Evolutionary conservation across 2,888 invertebrate genomes (phyloP).

Genomic region (Ferdinandea cuprea): DNA sequence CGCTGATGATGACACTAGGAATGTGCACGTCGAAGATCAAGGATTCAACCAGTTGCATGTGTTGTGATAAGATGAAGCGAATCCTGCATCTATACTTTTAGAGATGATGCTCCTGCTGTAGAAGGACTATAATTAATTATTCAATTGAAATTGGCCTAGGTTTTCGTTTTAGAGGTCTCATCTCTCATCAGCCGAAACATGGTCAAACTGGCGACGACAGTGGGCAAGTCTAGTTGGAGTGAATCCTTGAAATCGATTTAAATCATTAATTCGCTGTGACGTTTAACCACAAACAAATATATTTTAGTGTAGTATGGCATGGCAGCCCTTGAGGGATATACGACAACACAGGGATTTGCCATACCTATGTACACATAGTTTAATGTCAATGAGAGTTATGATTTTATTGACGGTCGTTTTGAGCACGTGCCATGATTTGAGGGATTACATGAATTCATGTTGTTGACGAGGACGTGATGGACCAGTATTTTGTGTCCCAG

Average conservation of each 20-base stretch:
- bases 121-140: constrained; percentile 34
- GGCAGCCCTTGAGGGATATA: constrained; percentile 26
- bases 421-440: constrained; percentile 66
- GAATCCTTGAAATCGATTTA: constrained; percentile 49
- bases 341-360: constrained; percentile 3
- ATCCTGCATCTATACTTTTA: not conserved
- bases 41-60: constrained; percentile 63
- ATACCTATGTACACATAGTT: constrained; percentile 32
- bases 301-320: constrained; percentile 23
- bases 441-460: constrained; percentile 56
- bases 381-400: constrained; percentile 54
- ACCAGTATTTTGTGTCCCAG: too few species aligned
- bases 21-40: constrained; percentile 61
- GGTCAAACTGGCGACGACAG: constrained; percentile 41
- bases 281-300: not conserved
- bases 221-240: constrained; percentile 6
- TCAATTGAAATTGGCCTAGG: constrained; percentile 29
- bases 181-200: not conserved
- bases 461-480: constrained; percentile 39
- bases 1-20: constrained; percentile 48
- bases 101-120: not conserved
- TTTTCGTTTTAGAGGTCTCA: not conserved
- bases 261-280: constrained; percentile 36
- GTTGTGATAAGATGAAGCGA: constrained; percentile 22
- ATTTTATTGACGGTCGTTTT: constrained; percentile 62